These are phyloP conservation scores for Graptemys geographica DNA, from an alignment of 2,797 vertebrate species.

Conservation along the genomic window DNA sequence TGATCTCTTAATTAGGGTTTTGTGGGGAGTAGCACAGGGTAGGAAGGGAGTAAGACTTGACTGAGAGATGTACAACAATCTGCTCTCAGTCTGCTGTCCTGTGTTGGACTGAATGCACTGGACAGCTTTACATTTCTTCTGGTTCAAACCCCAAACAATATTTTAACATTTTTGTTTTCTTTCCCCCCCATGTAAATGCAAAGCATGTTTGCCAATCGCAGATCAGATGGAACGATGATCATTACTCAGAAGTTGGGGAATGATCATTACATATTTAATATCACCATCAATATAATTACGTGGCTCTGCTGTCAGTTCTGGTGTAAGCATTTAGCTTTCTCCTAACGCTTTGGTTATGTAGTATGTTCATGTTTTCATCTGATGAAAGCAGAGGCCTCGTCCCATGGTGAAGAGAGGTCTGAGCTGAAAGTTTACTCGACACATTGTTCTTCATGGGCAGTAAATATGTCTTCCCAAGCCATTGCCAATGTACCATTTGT, in stretches of 20 bases:
- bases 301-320: background rate
- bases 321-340: background rate
- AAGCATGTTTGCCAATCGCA: conserved; percentile 45
- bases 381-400: background rate
- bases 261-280: conserved; percentile 70
- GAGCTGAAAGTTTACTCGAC: background rate
- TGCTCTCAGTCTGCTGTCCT: conserved; percentile 45
- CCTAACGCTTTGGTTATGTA: accelerated
- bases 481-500: background rate
- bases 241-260: conserved; percentile 61
- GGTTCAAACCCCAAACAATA: conserved; percentile 65
- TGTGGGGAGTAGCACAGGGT: background rate
- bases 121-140: conserved; percentile 68
- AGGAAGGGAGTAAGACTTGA: conserved; percentile 31
- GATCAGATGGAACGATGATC: conserved; percentile 66
- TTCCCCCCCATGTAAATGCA: conserved; percentile 32
- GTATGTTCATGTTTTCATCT: background rate
- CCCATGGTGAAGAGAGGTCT: background rate
- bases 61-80: conserved; percentile 47
- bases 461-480: background rate
- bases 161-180: conserved; percentile 58
- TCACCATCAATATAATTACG: conserved; percentile 35
- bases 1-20: conserved; percentile 40
- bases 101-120: conserved; percentile 44
- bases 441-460: background rate